Evolutionary conservation across 2,797 vertebrate genomes (phyloP).

Genomic region (Rhynchotus rufescens): DNA sequence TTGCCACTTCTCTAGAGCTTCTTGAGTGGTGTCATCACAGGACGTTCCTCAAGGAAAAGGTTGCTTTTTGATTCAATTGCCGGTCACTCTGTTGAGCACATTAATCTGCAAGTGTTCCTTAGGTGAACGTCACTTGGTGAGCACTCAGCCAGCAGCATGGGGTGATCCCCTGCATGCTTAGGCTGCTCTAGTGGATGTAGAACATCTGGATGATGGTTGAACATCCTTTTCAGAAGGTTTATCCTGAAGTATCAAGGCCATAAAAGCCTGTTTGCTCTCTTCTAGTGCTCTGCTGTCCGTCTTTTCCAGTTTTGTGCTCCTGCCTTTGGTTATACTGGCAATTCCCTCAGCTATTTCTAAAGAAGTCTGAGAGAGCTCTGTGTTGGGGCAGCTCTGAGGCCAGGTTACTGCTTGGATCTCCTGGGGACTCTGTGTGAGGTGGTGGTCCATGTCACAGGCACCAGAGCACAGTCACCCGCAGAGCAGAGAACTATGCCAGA

Average conservation of each 20-base stretch:
- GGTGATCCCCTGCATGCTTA: neutral
- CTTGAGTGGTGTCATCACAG: neutral
- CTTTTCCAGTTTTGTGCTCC: neutral
- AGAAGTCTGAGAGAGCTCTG: neutral
- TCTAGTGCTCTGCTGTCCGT: neutral
- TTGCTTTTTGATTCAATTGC: neutral
- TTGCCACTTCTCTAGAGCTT: neutral
- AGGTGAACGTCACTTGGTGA: neutral
- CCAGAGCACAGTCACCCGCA: neutral
- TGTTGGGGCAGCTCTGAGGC: neutral
- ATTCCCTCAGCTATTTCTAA: neutral
- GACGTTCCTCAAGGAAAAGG: neutral
- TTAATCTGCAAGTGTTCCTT: neutral
- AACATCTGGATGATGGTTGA: neutral
- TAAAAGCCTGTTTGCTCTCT: neutral
- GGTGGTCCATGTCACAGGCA: neutral
- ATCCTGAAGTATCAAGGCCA: neutral
- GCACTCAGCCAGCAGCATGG: accelerated
- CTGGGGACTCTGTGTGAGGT: neutral
- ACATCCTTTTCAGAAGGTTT: neutral
- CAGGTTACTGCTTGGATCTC: neutral
- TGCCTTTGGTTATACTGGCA: accelerated
- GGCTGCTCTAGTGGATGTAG: neutral
- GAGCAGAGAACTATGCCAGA: neutral
- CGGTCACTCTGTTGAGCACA: neutral